A percentile compares a stretch with the other conserved stretches of the same genome.
Conservation (phyloP, 2,113 vertebrate species). For the Parus major region DNA sequence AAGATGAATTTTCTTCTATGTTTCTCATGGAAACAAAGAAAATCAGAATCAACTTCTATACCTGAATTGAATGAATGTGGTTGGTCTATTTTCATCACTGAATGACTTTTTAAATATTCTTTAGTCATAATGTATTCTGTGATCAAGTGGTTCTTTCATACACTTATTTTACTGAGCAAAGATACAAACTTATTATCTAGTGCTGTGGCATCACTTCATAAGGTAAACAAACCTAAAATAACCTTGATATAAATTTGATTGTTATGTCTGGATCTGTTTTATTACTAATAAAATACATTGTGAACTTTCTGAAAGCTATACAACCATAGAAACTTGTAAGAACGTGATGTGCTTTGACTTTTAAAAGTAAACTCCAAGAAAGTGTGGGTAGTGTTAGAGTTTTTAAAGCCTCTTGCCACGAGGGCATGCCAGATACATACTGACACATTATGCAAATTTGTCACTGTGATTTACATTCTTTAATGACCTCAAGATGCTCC, state of each 20-base stretch:
- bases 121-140: background rate
- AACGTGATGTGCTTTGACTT: background rate
- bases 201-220: background rate
- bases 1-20: background rate
- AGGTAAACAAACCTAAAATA: background rate
- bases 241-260: background rate
- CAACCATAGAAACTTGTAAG: background rate
- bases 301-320: background rate
- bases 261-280: background rate
- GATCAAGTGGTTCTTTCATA: background rate
- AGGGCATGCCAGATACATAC: background rate
- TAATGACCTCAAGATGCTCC: slow-evolving; percentile 45
- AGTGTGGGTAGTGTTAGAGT: background rate
- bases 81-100: background rate
- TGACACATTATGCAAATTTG: slow-evolving; percentile 32
- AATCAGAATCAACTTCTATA: background rate
- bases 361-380: background rate
- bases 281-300: background rate
- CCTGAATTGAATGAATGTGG: background rate
- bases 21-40: background rate
- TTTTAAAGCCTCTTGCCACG: background rate
- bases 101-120: background rate
- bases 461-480: slow-evolving; percentile 21
- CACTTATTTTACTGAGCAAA: background rate
- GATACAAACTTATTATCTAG: background rate